A percentile compares a stretch with the other conserved stretches of the same genome.
These are phyloP conservation scores for Sebastes taczanowskii DNA, from an alignment of 2,797 vertebrate species.

Conservation along the genomic window DNA sequence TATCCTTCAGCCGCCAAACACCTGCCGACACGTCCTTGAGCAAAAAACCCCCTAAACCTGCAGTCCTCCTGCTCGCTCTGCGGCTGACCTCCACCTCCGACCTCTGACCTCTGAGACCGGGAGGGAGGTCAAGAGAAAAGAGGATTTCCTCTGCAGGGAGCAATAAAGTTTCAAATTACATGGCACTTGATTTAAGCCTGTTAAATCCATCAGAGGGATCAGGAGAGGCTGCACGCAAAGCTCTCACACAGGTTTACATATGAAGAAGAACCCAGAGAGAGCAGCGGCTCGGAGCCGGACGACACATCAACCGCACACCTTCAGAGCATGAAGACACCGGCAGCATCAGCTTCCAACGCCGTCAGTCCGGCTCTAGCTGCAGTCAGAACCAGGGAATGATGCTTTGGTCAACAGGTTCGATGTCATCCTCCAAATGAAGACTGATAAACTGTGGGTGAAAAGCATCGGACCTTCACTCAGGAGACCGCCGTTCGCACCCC, in stretches of 20 bases:
- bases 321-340: not conserved
- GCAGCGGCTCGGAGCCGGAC: not conserved
- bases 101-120: not conserved
- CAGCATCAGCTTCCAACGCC: not conserved
- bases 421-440: not conserved
- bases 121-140: constrained; percentile 18
- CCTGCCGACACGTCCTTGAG: not conserved
- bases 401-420: not conserved
- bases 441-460: not conserved
- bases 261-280: not conserved
- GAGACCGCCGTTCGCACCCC: too few species aligned
- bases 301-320: not conserved
- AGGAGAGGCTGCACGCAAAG: constrained; percentile 23
- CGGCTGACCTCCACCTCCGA: constrained; percentile 24
- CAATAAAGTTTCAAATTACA: constrained; percentile 54
- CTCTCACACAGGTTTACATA: constrained; percentile 33
- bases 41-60: not conserved
- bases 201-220: constrained; percentile 59
- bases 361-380: not conserved
- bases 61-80: not conserved
- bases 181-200: constrained; percentile 57
- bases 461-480: too few species aligned
- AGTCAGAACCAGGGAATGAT: not conserved
- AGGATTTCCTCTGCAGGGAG: constrained; percentile 47
- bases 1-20: not conserved